Evolutionary conservation across 2,888 invertebrate species (phyloP).

Genomic region (Gortyna flavago): DNA sequence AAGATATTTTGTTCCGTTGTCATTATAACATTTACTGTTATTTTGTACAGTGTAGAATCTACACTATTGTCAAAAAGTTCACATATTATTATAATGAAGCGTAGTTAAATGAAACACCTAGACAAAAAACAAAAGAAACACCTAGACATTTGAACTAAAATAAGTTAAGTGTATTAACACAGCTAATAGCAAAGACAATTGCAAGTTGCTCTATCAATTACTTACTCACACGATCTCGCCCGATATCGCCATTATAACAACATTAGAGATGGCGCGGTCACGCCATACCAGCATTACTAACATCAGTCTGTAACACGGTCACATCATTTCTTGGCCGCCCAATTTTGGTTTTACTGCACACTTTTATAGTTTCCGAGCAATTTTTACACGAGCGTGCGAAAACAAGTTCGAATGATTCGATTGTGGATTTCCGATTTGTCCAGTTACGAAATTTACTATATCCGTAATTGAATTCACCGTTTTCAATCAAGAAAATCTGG

Average conservation of each 20-base stretch:
- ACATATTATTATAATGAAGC: constrained; percentile 55
- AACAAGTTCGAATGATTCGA: constrained; percentile 73
- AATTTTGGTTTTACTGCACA: constrained; percentile 84
- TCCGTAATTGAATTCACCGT: constrained; percentile 79
- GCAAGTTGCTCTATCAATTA: constrained; percentile 87
- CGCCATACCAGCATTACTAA: constrained; percentile 87
- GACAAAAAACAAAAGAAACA: too few species aligned
- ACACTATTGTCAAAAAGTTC: constrained; percentile 54
- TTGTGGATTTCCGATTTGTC: constrained; percentile 73
- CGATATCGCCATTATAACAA: constrained; percentile 87
- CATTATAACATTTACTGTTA: constrained; percentile 55
- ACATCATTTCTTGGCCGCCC: constrained; percentile 85
- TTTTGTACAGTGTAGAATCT: too few species aligned
- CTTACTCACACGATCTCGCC: constrained; percentile 82
- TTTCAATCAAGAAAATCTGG: constrained; percentile 75
- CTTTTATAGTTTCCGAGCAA: constrained; percentile 74
- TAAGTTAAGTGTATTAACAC: constrained; percentile 77
- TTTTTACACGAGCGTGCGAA: constrained; percentile 83
- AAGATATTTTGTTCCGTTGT: constrained; percentile 30
- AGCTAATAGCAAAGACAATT: constrained; percentile 81
- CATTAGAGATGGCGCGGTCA: constrained; percentile 86
- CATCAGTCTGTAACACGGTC: constrained; percentile 88
- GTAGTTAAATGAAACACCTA: constrained; percentile 57
- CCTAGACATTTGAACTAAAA: constrained; percentile 66
- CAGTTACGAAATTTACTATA: constrained; percentile 71